phyloP scores from a whole-genome alignment of 2,888 invertebrate species.

The Drosophila lacicola region DNA sequence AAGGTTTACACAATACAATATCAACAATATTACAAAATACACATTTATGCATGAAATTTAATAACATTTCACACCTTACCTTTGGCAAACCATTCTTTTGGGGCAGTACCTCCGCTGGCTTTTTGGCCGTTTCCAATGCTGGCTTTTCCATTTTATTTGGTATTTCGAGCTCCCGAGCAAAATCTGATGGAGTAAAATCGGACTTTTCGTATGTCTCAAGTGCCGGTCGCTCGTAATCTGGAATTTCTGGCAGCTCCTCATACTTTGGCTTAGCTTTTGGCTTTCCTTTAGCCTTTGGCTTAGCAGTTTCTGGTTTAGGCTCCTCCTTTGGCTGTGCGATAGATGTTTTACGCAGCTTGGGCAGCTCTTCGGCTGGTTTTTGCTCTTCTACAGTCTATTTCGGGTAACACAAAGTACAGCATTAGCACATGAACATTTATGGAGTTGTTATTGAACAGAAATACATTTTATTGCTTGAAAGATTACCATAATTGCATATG shows the following conservation, averaged over 20 bases:
- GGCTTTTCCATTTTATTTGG: constrained; percentile 84
- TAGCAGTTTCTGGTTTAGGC: constrained; percentile 74
- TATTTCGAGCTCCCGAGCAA: constrained; percentile 80
- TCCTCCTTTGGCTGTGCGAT: constrained; percentile 80
- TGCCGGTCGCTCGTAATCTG: constrained; percentile 91
- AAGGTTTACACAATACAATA: too few relatives aligned
- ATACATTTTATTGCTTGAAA: neutral
- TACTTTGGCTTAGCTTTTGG: constrained; percentile 85
- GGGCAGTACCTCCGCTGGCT: constrained; percentile 65
- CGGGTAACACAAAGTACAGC: constrained; percentile 2
- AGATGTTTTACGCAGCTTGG: constrained; percentile 84
- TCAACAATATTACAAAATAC: too few relatives aligned
- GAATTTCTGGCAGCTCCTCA: constrained; percentile 88
- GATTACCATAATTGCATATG: neutral
- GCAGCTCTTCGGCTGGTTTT: constrained; percentile 80
- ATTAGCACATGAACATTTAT: constrained; percentile 4
- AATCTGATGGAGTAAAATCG: constrained; percentile 86
- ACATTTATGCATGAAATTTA: neutral
- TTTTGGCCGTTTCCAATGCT: constrained; percentile 65
- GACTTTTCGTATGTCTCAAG: constrained; percentile 89
- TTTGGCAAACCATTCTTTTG: constrained; percentile 82
- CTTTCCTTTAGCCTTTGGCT: constrained; percentile 80
- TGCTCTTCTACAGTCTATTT: constrained; percentile 79
- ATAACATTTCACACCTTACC: constrained; percentile 63
- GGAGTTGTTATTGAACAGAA: neutral